These are phyloP conservation scores for Adineta ricciae DNA, from an alignment of 2,888 invertebrate species.

Conservation along the genomic window DNA sequence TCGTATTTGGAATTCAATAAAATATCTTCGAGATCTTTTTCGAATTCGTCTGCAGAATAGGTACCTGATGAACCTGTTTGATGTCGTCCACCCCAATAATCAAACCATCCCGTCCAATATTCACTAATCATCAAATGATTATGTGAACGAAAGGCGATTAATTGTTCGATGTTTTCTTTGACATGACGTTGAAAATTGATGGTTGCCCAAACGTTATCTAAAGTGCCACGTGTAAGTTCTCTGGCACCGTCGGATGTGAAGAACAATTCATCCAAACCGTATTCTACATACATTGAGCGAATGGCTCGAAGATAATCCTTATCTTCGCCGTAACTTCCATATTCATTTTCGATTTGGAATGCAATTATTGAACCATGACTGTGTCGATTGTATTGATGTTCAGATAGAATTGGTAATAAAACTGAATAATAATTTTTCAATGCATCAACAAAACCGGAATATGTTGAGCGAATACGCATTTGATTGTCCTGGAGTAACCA, in stretches of 20 bases:
- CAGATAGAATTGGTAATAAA: conserved; percentile 43
- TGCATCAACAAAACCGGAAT: conserved; percentile 41
- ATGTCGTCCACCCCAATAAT: conserved; percentile 37
- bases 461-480: conserved; percentile 48
- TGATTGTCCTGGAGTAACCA: conserved; percentile 52
- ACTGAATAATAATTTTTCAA: conserved; percentile 45
- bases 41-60: conserved; percentile 14
- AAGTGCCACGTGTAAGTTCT: conserved; percentile 31
- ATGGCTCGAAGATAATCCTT: conserved; percentile 38
- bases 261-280: conserved; percentile 37
- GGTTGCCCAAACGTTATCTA: conserved; percentile 35
- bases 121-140: conserved; percentile 37
- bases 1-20: background rate
- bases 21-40: conserved; percentile 29
- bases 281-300: conserved; percentile 31
- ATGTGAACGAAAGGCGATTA: conserved; percentile 27
- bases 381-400: conserved; percentile 38
- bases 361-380: conserved; percentile 36
- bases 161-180: conserved; percentile 11
- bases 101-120: conserved; percentile 39
- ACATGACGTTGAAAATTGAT: conserved; percentile 35
- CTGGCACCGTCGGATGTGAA: conserved; percentile 36
- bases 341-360: conserved; percentile 37
- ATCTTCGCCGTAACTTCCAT: conserved; percentile 37
- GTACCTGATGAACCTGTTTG: background rate